Evolutionary conservation across 2,888 invertebrate genomes (phyloP).

Genomic region (Folsomia candida): DNA sequence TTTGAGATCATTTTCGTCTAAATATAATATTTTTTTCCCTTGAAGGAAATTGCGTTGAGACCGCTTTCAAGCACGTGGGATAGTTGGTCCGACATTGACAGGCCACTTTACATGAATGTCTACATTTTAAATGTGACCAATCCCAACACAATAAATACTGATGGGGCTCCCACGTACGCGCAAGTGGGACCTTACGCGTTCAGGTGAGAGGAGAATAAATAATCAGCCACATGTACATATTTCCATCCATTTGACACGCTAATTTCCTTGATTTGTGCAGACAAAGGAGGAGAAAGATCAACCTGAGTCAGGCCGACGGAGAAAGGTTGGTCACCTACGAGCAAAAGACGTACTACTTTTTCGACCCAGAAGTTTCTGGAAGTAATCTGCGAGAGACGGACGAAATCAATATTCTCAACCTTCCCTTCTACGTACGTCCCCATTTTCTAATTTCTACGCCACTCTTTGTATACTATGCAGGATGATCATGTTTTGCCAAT

Average conservation of each 20-base stretch:
- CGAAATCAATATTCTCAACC: slow-evolving; percentile 22
- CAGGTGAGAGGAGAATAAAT: too few species aligned
- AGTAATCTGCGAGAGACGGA: slow-evolving; percentile 10
- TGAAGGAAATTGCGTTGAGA: slow-evolving; percentile 20
- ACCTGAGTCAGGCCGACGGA: slow-evolving; percentile 4
- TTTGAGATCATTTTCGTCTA: neutral
- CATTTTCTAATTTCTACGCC: neutral
- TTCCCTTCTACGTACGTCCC: slow-evolving; percentile 23
- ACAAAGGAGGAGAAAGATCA: slow-evolving; percentile 16
- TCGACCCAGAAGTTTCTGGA: slow-evolving; percentile 22
- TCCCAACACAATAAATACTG: slow-evolving; percentile 12
- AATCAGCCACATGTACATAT: too few species aligned
- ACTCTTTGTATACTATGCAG: neutral
- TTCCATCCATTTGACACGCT: neutral
- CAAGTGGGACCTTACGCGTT: slow-evolving; percentile 21
- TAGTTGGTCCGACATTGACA: slow-evolving; percentile 24
- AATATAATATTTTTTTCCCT: neutral
- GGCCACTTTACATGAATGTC: slow-evolving; percentile 22
- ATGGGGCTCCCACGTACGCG: slow-evolving; percentile 5
- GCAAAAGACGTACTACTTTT: slow-evolving; percentile 25
- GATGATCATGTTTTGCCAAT: neutral
- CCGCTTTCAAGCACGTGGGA: slow-evolving; percentile 28
- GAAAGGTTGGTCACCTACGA: slow-evolving; percentile 23
- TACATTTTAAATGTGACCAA: slow-evolving; percentile 33
- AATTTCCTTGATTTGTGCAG: neutral